A percentile compares a stretch with the other conserved stretches of the same genome.
These are phyloP conservation scores for Chrysomallon squamiferum DNA, from an alignment of 1,140 invertebrate genomes.

Conservation along the genomic window DNA sequence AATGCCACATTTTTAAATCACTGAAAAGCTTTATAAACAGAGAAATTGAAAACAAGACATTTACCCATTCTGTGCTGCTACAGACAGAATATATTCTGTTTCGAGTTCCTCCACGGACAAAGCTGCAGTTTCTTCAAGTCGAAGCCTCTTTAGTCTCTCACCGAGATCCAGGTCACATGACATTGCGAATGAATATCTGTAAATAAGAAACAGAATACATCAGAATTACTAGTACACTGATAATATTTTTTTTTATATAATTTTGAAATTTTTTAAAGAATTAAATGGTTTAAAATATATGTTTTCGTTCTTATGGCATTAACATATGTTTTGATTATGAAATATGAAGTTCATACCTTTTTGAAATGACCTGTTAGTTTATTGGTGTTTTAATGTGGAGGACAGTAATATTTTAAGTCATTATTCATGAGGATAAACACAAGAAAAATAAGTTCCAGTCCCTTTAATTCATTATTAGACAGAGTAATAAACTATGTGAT, in stretches of 20 bases:
- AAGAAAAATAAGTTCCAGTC: too few species aligned
- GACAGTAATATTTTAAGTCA: too few species aligned
- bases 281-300: background rate
- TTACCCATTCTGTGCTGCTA: slow-evolving; percentile 1
- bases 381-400: too few species aligned
- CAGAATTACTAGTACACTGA: background rate
- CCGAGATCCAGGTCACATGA: background rate
- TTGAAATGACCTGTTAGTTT: too few species aligned
- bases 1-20: too few species aligned
- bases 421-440: too few species aligned
- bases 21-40: too few species aligned
- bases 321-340: background rate
- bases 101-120: background rate
- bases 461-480: too few species aligned
- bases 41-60: too few species aligned
- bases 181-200: background rate
- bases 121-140: background rate
- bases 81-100: background rate
- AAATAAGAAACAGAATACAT: background rate
- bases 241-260: background rate
- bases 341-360: background rate
- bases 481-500: too few species aligned
- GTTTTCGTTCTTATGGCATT: background rate
- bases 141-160: background rate
- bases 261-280: background rate